Conservation (phyloP, 1,140 invertebrate species). For the Oreohelix idahoensis region DNA sequence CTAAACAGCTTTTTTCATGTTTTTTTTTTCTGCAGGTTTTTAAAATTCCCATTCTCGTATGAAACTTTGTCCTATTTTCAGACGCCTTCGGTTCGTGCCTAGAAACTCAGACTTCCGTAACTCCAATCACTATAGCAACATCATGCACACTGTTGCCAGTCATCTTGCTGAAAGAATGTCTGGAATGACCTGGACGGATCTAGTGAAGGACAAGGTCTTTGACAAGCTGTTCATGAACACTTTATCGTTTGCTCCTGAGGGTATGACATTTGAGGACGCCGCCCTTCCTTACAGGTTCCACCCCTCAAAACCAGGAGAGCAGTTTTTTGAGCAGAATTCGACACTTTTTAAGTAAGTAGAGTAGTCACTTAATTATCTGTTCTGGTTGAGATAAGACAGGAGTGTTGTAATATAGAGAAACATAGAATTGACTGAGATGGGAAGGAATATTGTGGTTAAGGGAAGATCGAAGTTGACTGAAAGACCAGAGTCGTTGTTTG, state of each 20-base stretch:
- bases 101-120: neutral
- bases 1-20: no score
- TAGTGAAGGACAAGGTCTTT: slow-evolving; percentile 11
- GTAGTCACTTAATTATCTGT: no score
- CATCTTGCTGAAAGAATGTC: slow-evolving; percentile 25
- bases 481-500: no score
- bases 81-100: slow-evolving; percentile 19
- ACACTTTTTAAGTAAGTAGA: slow-evolving; percentile 36
- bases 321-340: slow-evolving; percentile 1
- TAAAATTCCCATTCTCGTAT: no score
- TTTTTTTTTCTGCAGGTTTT: no score
- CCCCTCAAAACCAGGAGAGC: neutral
- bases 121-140: slow-evolving; percentile 30
- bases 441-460: no score
- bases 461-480: no score
- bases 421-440: no score
- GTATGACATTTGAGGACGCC: neutral
- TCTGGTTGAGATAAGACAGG: no score
- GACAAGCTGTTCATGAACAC: neutral
- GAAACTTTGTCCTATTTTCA: no score
- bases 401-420: no score
- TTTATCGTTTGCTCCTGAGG: slow-evolving; percentile 2
- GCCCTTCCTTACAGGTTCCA: slow-evolving; percentile 28
- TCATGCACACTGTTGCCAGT: slow-evolving; percentile 26
- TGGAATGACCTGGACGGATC: neutral